phyloP scores from a whole-genome alignment of 2,888 invertebrate species.

The Microctonus hyperodae region DNA sequence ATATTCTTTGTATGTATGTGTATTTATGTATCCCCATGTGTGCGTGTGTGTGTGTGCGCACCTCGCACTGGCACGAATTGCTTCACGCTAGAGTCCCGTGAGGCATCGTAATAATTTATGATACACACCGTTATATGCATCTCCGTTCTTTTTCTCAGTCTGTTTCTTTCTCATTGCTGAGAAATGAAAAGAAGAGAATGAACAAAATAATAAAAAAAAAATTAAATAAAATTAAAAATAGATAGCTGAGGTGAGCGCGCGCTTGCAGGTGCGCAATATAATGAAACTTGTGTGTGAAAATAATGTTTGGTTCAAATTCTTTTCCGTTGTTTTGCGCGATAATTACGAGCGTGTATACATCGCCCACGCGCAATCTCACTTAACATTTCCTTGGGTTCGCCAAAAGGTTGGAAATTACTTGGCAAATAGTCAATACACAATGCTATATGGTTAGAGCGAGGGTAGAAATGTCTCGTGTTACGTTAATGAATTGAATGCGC shows the following conservation, averaged over 20 bases:
- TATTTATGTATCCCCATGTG: slow-evolving; percentile 11
- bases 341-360: slow-evolving; percentile 42
- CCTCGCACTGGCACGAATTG: slow-evolving; percentile 13
- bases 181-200: too few relatives aligned
- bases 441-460: slow-evolving; percentile 17
- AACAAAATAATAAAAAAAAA: too few relatives aligned
- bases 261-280: slow-evolving; percentile 5
- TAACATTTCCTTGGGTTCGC: slow-evolving; percentile 19
- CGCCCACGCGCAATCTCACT: slow-evolving; percentile 38
- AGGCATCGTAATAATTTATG: slow-evolving; percentile 23
- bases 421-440: background rate
- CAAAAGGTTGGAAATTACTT: slow-evolving; percentile 26
- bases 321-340: slow-evolving; percentile 37
- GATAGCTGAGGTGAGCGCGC: background rate
- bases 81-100: slow-evolving; percentile 28
- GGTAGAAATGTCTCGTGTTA: slow-evolving; percentile 40
- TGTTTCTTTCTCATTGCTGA: background rate
- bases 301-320: slow-evolving; percentile 13
- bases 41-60: slow-evolving; percentile 21
- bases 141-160: background rate
- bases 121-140: slow-evolving; percentile 10
- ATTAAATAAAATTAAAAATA: too few relatives aligned
- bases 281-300: background rate
- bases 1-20: slow-evolving; percentile 21
- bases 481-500: slow-evolving; percentile 44